Percentiles rank a stretch among this genome's conserved stretches.
phyloP scores from a whole-genome alignment of 1,140 invertebrate species.

The Drosophila mauritiana region DNA sequence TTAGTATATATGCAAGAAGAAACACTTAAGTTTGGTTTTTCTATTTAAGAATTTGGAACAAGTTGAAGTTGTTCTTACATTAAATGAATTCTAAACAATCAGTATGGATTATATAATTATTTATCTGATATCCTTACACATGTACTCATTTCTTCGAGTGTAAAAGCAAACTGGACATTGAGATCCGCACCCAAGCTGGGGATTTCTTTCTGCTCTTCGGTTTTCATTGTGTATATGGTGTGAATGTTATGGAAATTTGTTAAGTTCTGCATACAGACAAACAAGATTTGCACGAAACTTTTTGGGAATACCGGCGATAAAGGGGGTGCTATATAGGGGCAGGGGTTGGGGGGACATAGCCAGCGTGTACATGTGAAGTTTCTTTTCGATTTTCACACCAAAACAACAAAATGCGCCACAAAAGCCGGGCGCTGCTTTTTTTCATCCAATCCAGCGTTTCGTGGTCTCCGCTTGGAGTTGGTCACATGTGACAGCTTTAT shows the following conservation, averaged over 20 bases:
- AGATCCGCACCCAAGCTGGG: slow-evolving; percentile 47
- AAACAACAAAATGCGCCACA: slow-evolving; percentile 60
- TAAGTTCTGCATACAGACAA: slow-evolving; percentile 76
- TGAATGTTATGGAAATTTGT: slow-evolving; percentile 82
- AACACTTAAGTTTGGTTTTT: no score
- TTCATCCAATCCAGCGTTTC: slow-evolving; percentile 11
- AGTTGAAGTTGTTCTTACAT: no score
- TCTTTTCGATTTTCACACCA: slow-evolving; percentile 77
- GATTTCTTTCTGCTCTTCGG: slow-evolving; percentile 51
- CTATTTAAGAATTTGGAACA: no score
- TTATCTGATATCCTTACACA: no score
- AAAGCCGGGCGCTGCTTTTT: slow-evolving; percentile 33
- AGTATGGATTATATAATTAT: no score
- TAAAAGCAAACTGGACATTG: slow-evolving; percentile 35
- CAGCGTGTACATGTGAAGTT: slow-evolving; percentile 62
- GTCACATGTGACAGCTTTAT: slow-evolving; percentile 78
- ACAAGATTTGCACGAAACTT: slow-evolving; percentile 78
- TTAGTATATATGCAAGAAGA: not conserved
- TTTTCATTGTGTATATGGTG: slow-evolving; percentile 68
- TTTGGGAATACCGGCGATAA: slow-evolving; percentile 1
- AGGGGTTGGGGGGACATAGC: slow-evolving; percentile 13
- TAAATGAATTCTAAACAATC: no score
- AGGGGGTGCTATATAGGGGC: slow-evolving; percentile 10
- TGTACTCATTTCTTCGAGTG: not conserved
- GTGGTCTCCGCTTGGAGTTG: slow-evolving; percentile 48